Evolutionary conservation across 2,888 invertebrate genomes (phyloP).

Genomic region (Incurvaria masculella): DNA sequence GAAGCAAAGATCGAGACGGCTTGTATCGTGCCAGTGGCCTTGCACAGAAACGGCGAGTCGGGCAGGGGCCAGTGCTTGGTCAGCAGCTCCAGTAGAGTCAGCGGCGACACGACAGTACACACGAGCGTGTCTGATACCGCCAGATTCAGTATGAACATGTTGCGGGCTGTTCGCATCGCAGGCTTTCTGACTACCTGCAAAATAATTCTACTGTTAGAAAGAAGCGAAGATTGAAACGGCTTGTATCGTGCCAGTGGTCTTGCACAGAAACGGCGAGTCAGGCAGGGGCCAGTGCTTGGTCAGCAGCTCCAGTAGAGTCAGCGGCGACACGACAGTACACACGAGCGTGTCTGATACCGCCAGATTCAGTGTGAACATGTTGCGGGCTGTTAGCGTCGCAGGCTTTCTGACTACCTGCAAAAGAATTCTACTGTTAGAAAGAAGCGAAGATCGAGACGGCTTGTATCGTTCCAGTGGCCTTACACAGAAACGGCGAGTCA

Average conservation of each 20-base stretch:
- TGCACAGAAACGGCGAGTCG: constrained; percentile 73
- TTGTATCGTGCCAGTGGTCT: constrained; percentile 81
- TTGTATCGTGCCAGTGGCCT: constrained; percentile 81
- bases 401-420: constrained; percentile 75
- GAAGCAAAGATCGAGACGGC: constrained; percentile 92
- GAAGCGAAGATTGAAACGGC: constrained; percentile 92
- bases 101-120: constrained; percentile 86
- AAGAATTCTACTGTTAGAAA: too few species aligned
- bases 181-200: constrained; percentile 75
- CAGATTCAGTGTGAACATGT: constrained; percentile 90
- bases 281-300: constrained; percentile 87
- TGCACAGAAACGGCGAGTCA: constrained; percentile 73
- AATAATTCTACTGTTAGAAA: too few species aligned
- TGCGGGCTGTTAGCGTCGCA: constrained; percentile 87
- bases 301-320: constrained; percentile 83
- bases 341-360: constrained; percentile 82
- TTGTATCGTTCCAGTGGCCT: constrained; percentile 81
- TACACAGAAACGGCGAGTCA: constrained; percentile 73
- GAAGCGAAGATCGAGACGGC: constrained; percentile 92
- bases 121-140: constrained; percentile 82
- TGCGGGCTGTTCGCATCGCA: constrained; percentile 87
- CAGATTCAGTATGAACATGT: constrained; percentile 90
- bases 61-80: constrained; percentile 87
- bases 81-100: constrained; percentile 83
- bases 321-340: constrained; percentile 86